phyloP scores from a whole-genome alignment of 1,140 invertebrate genomes.

The Hestina assimilis region DNA sequence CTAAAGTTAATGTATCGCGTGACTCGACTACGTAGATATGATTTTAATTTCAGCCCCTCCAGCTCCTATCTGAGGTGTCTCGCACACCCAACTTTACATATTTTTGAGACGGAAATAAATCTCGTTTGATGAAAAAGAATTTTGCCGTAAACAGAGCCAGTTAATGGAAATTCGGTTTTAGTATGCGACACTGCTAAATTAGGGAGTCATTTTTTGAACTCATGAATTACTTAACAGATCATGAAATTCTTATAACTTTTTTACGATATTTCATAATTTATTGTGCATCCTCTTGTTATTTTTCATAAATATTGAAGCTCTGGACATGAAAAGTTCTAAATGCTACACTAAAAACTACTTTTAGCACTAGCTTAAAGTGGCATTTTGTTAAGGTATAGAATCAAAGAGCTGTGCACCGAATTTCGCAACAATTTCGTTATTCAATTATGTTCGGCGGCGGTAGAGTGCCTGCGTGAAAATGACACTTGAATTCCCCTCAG shows the following conservation, averaged over 20 bases:
- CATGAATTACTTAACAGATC: conserved; percentile 6
- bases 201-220: conserved; percentile 22
- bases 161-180: conserved; percentile 71
- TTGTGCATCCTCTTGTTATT: neutral
- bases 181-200: conserved; percentile 56
- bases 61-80: conserved; percentile 48
- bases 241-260: conserved; percentile 1
- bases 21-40: conserved; percentile 73
- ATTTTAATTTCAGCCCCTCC: conserved; percentile 70
- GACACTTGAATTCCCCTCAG: conserved; percentile 40
- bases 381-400: conserved; percentile 7
- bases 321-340: too few species aligned
- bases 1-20: conserved; percentile 75
- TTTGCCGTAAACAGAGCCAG: conserved; percentile 60
- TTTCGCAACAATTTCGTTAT: conserved; percentile 56
- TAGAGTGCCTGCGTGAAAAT: conserved; percentile 52
- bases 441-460: conserved; percentile 49
- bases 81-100: conserved; percentile 65
- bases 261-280: neutral
- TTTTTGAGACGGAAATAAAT: conserved; percentile 70
- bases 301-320: neutral
- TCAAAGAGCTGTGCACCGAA: conserved; percentile 28
- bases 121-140: conserved; percentile 72
- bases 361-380: too few species aligned
- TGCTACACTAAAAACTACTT: too few species aligned